Conservation (phyloP, 2,888 invertebrate genomes). For the Tiphia femorata region DNA sequence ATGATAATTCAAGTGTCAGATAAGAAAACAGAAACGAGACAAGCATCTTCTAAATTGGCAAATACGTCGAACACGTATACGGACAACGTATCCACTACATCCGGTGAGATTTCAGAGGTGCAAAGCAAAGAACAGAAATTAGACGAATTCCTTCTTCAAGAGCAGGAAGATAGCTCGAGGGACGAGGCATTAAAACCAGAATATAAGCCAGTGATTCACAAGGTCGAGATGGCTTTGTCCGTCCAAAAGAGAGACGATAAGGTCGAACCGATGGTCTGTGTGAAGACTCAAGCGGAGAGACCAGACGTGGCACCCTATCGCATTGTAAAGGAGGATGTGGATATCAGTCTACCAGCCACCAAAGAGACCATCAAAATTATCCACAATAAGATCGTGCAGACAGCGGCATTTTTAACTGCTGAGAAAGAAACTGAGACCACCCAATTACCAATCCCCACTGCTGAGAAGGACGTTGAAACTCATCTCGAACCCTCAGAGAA, state of each 20-base stretch:
- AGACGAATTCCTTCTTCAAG: neutral
- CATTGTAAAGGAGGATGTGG: slow-evolving; percentile 56
- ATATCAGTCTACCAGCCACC: slow-evolving; percentile 56
- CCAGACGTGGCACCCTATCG: slow-evolving; percentile 44
- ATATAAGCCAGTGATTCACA: slow-evolving; percentile 48
- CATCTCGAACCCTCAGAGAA: slow-evolving; percentile 38
- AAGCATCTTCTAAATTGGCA: no score
- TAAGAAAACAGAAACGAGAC: neutral
- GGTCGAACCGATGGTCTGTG: slow-evolving; percentile 50
- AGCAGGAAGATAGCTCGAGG: slow-evolving; percentile 13
- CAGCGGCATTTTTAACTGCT: slow-evolving; percentile 41
- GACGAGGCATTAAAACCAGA: slow-evolving; percentile 44
- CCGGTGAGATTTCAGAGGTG: neutral
- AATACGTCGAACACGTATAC: no score
- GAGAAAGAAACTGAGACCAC: slow-evolving; percentile 47
- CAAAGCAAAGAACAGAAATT: slow-evolving; percentile 18
- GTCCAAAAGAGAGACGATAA: slow-evolving; percentile 51
- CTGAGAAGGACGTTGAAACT: slow-evolving; percentile 56
- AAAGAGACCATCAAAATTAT: slow-evolving; percentile 46
- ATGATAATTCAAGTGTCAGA: neutral
- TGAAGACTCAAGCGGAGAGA: slow-evolving; percentile 54
- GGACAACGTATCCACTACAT: slow-evolving; percentile 1
- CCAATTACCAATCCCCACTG: slow-evolving; percentile 10
- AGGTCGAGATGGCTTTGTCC: slow-evolving; percentile 60
- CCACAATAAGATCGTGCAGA: slow-evolving; percentile 55